Percentiles rank a stretch among this genome's conserved stretches.
phyloP scores from a whole-genome alignment of 2,888 invertebrate species.

The Hydraecia micacea region DNA sequence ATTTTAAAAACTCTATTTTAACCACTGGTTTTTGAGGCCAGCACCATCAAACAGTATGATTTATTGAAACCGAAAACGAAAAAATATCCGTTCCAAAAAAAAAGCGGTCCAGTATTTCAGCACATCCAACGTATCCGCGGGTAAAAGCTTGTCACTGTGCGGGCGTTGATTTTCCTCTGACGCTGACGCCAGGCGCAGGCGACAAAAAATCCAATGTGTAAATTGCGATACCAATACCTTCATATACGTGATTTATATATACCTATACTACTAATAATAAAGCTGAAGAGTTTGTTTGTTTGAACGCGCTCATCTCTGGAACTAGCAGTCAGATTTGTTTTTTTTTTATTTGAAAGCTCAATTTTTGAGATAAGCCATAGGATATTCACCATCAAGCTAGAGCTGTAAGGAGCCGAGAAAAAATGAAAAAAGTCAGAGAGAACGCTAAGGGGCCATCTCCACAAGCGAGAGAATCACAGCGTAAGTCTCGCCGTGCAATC shows the following conservation, averaged over 20 bases:
- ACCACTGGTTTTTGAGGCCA: not conserved
- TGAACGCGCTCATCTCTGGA: not conserved
- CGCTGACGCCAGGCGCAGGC: conserved; percentile 1
- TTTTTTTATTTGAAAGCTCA: not conserved
- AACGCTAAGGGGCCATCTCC: too few species aligned
- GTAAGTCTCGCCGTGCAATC: too few species aligned
- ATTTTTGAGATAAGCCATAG: not conserved
- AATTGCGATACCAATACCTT: not conserved
- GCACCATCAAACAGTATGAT: not conserved
- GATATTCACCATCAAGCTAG: not conserved
- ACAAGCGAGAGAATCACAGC: too few species aligned
- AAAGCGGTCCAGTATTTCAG: conserved; percentile 4
- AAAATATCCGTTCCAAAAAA: conserved; percentile 1
- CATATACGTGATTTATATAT: too few species aligned
- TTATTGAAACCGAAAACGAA: not conserved
- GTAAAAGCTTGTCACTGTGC: conserved; percentile 25
- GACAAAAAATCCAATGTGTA: conserved; percentile 23
- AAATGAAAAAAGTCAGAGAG: too few species aligned
- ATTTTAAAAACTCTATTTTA: not conserved
- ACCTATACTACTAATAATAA: not conserved
- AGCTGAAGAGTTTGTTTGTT: not conserved
- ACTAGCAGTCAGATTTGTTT: not conserved
- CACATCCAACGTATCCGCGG: not conserved
- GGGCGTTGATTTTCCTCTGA: conserved; percentile 42
- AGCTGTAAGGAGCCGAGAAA: not conserved